Conservation (phyloP, 2,888 invertebrate genomes). For the Acleris sparsana region DNA sequence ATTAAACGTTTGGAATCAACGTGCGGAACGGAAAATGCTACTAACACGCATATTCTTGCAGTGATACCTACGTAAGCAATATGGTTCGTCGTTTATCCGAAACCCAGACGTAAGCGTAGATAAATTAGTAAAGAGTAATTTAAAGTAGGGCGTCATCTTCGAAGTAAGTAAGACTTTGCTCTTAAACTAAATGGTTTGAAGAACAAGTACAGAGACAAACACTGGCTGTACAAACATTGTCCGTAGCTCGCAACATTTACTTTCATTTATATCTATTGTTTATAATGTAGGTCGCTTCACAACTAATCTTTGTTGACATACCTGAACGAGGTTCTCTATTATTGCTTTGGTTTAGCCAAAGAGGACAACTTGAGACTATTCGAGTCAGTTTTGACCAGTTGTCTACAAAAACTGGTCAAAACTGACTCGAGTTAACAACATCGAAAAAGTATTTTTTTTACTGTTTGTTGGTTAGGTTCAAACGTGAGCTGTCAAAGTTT, state of each 20-base stretch:
- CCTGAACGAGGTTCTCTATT: conserved; percentile 16
- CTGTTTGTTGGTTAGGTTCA: too few relatives aligned
- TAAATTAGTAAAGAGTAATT: not conserved
- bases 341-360: conserved; percentile 9
- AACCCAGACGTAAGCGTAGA: too few relatives aligned
- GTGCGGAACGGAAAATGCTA: not conserved
- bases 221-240: conserved; percentile 33
- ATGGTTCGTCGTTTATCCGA: too few relatives aligned
- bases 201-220: conserved; percentile 16
- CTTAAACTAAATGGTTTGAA: conserved; percentile 25
- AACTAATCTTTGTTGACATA: conserved; percentile 27
- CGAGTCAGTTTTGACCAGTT: not conserved
- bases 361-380: conserved; percentile 1
- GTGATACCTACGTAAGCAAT: too few relatives aligned
- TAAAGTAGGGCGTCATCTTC: conserved; percentile 21
- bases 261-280: conserved; percentile 34
- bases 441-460: not conserved
- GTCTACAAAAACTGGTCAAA: too few relatives aligned
- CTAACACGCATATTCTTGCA: not conserved
- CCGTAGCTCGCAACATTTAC: conserved; percentile 21
- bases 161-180: conserved; percentile 32
- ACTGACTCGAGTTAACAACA: too few relatives aligned
- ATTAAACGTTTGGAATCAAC: not conserved
- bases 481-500: too few relatives aligned
- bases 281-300: conserved; percentile 31